Conservation (phyloP, 2,888 invertebrate genomes). For the Phymatocera aterrima region DNA sequence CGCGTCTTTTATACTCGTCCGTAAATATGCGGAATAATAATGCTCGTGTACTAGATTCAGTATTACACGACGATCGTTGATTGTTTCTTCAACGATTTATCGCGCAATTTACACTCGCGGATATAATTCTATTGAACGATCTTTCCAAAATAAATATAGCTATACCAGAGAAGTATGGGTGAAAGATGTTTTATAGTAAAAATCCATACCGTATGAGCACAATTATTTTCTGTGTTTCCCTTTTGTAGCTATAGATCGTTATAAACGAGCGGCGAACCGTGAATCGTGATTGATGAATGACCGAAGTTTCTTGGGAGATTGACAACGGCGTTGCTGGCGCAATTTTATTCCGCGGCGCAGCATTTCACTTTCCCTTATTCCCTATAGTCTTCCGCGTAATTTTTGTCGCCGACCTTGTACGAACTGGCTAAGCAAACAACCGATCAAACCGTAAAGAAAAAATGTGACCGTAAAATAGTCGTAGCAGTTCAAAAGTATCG, state of each 20-base stretch:
- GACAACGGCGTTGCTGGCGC: not conserved
- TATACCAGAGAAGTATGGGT: too few species aligned
- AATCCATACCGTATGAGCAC: not conserved
- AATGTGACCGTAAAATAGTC: too few species aligned
- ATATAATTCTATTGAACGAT: not conserved
- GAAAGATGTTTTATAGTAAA: not conserved
- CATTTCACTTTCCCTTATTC: constrained; percentile 27
- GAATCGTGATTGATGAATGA: constrained; percentile 39
- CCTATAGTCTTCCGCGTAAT: not conserved
- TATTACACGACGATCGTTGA: not conserved
- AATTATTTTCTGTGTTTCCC: constrained; percentile 28
- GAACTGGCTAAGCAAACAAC: not conserved
- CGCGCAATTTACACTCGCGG: not conserved
- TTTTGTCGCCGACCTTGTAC: not conserved
- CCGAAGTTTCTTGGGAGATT: constrained; percentile 15
- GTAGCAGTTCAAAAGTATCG: not conserved
- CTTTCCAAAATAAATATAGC: not conserved
- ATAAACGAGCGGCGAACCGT: constrained; percentile 40
- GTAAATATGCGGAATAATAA: not conserved
- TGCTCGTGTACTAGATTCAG: not conserved
- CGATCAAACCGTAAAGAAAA: too few species aligned
- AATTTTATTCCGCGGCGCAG: constrained; percentile 4
- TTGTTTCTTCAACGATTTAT: not conserved
- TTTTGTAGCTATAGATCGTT: constrained; percentile 20
- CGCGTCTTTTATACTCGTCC: too few species aligned